Evolutionary conservation across 2,113 vertebrate genomes (phyloP).

Genomic region (Menura novaehollandiae): DNA sequence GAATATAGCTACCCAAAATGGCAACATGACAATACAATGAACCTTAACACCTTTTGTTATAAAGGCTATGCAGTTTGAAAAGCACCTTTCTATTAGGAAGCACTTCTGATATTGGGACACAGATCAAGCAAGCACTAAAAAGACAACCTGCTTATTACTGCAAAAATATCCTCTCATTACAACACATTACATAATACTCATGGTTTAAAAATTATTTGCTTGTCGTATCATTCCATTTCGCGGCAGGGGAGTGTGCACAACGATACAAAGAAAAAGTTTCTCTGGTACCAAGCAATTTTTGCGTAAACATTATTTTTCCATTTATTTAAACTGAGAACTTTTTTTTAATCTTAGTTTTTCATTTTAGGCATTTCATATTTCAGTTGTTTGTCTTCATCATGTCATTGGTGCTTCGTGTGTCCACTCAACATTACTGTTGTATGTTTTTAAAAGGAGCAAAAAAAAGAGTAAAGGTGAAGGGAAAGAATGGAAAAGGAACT

Average conservation of each 20-base stretch:
- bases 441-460: not conserved
- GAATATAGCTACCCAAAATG: not conserved
- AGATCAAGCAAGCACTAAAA: not conserved
- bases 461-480: not conserved
- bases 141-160: not conserved
- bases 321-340: not conserved
- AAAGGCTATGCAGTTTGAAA: not conserved
- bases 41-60: not conserved
- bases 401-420: not conserved
- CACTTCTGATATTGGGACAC: not conserved
- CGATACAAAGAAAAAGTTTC: not conserved
- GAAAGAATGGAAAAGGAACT: not conserved
- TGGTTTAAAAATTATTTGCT: not conserved
- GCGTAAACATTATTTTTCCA: not conserved
- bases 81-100: not conserved
- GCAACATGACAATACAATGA: not conserved
- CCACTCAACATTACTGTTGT: not conserved
- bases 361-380: not conserved
- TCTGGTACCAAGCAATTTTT: not conserved
- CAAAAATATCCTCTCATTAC: not conserved
- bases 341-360: not conserved
- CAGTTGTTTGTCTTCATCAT: not conserved
- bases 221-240: not conserved
- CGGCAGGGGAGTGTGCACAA: rapidly evolving
- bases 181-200: rapidly evolving